phyloP scores from a whole-genome alignment of 1,140 invertebrate species.

The Wiebesia pumilae region DNA sequence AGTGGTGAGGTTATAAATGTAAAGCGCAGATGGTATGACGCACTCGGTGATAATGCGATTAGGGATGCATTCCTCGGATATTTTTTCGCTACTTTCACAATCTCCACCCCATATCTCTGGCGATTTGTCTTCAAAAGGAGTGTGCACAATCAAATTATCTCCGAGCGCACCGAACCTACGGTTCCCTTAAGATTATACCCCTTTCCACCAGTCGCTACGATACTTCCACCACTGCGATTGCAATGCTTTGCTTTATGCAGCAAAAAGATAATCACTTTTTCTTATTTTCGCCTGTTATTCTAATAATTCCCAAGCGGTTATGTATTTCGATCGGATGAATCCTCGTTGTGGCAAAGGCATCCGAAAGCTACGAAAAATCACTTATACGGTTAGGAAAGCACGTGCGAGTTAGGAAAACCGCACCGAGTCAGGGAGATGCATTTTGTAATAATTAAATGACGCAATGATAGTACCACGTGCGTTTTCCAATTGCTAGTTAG shows the following conservation, averaged over 20 bases:
- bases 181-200: neutral
- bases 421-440: neutral
- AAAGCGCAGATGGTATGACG: no score
- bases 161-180: neutral
- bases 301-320: neutral
- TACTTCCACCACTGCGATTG: neutral
- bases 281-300: neutral
- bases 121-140: neutral
- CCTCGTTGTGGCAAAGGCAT: neutral
- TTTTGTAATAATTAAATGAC: conserved; percentile 44
- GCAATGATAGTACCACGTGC: neutral
- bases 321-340: no score
- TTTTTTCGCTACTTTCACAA: neutral
- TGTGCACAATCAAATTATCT: neutral
- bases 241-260: neutral
- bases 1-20: no score
- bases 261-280: neutral
- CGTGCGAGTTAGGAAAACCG: no score
- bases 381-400: neutral
- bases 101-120: neutral
- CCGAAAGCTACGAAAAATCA: neutral
- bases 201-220: neutral
- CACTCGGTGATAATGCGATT: neutral
- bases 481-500: neutral
- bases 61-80: neutral